Evolutionary conservation across 2,888 invertebrate species (phyloP), one percentile per base, ranked within the genome.

Genomic region (Rotaria magnacalcarata): DNA sequence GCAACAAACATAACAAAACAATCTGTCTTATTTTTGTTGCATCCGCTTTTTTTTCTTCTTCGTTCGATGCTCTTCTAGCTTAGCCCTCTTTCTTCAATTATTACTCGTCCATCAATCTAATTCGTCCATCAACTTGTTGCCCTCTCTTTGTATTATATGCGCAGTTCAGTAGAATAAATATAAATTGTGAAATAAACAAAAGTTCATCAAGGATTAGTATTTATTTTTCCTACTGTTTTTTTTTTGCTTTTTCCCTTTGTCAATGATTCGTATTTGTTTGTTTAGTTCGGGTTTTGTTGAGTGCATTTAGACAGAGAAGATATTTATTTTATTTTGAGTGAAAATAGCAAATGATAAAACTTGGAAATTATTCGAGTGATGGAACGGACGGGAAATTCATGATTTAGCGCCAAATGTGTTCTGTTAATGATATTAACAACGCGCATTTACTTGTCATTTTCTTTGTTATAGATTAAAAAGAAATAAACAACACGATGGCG

Each of bases 51-150:
- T 67, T 67, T 67, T 67, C 34, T 67, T 67, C 14, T 67, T 27
- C 27, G 27, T 67, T 67, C 67, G 67, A 34, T 67, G 67, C 19
- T 27, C 27, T 60, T 60, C 10, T 60, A 60, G 60, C 14, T 27
- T 60, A 60, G 60, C 60, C 27, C 67, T 67, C 67, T 34, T 67
- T 27, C 27, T 67, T 27, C 67, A 11, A 27, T 34, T 67, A 34
- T 67, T 67, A 34, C 67, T 67, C 67, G 67, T 67, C 67, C 27
- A 67, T 67, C 67, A 27, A 27, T 67, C 8, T 34, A 67, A 67
- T 67, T 67, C 67, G 67, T 67, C 67, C 67, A 67, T 67, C n/a
- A 24, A 16, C 27, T 58, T 67, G 27, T 67, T 67, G 27, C 67
- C 34, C 67, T 67, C 67, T 67, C 67, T 67, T 67, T 67, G 67